Percentiles rank a stretch among this genome's conserved stretches.
These are phyloP conservation scores for Merops nubicus DNA, from an alignment of 2,113 vertebrate genomes.

Conservation along the genomic window DNA sequence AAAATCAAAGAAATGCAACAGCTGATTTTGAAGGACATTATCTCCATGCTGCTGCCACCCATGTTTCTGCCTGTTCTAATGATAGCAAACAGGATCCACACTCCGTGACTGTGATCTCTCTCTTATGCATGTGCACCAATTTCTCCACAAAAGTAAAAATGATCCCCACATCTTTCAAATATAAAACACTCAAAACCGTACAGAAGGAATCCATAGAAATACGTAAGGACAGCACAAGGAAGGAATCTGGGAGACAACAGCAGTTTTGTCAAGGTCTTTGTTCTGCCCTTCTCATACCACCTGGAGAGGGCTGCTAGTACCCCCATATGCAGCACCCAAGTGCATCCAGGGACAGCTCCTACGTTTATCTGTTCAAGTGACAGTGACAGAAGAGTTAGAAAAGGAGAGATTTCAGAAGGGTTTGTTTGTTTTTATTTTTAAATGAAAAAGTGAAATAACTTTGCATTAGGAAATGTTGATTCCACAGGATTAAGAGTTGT, in stretches of 20 bases:
- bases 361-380: not conserved
- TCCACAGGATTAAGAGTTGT: not conserved
- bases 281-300: not conserved
- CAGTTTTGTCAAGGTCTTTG: no score
- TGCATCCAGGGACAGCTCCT: not conserved
- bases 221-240: no score
- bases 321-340: accelerated
- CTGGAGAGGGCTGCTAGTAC: not conserved
- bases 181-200: no score
- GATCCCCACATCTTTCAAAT: no score
- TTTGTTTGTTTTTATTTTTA: no score
- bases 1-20: not conserved
- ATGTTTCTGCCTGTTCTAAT: not conserved
- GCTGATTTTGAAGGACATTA: not conserved
- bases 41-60: not conserved
- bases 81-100: not conserved
- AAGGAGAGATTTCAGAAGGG: not conserved
- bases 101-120: no score
- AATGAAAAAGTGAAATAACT: not conserved
- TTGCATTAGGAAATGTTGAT: not conserved
- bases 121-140: no score
- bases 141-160: no score
- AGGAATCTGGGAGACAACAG: no score
- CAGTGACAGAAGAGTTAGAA: not conserved
- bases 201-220: no score